Percentiles rank a stretch among this genome's conserved stretches.
phyloP scores from a whole-genome alignment of 1,140 invertebrate species.

The Nylanderia fulva region DNA sequence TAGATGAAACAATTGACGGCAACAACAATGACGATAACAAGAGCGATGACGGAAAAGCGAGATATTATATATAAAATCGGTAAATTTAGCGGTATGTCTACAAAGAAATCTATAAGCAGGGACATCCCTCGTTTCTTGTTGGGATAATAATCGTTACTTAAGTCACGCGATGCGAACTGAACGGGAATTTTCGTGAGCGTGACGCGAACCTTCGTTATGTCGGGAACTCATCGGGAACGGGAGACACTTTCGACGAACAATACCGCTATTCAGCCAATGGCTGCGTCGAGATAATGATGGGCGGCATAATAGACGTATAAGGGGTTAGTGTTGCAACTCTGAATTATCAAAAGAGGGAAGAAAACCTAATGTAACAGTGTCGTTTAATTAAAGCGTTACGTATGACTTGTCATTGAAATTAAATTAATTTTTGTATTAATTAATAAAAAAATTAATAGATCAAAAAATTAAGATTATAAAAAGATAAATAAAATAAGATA shows the following conservation, averaged over 20 bases:
- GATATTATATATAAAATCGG: neutral
- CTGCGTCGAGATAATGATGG: conserved; percentile 40
- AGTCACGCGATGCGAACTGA: conserved; percentile 78
- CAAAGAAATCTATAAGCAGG: conserved; percentile 47
- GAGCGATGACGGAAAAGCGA: neutral
- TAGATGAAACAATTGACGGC: conserved; percentile 11
- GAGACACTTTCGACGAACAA: conserved; percentile 54
- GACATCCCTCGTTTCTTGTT: conserved; percentile 64
- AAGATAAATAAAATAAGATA: neutral
- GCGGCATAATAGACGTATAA: conserved; percentile 25
- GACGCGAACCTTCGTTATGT: conserved; percentile 2
- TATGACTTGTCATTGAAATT: neutral
- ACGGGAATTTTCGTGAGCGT: conserved; percentile 30
- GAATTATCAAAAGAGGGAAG: neutral
- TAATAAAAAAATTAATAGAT: neutral
- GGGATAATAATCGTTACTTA: conserved; percentile 71
- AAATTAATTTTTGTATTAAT: neutral
- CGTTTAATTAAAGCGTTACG: conserved; percentile 3
- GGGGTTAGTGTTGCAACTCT: neutral
- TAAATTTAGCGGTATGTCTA: neutral
- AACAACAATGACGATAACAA: conserved; percentile 15
- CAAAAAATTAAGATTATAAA: neutral
- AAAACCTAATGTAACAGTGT: neutral
- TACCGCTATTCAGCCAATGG: conserved; percentile 36
- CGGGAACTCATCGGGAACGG: conserved; percentile 14